Percentiles rank a stretch among this genome's conserved stretches.
These are phyloP conservation scores for Acrobasis consociella DNA, from an alignment of 2,888 invertebrate genomes.

Conservation along the genomic window DNA sequence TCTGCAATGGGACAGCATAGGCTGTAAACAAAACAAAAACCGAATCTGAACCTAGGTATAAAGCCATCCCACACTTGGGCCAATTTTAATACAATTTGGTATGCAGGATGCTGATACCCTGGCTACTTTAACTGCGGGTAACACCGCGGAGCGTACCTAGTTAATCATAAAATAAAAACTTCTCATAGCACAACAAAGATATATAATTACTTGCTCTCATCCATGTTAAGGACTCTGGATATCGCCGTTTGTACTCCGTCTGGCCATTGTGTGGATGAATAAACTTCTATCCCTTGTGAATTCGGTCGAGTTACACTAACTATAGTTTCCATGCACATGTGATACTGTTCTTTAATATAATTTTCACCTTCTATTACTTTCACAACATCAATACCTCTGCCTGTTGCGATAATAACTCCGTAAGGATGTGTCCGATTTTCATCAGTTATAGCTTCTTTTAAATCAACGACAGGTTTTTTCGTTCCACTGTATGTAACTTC, in stretches of 20 bases:
- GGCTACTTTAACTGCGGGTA: no score
- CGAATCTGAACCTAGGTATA: no score
- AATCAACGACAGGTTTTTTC: conserved; percentile 50
- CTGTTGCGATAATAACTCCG: conserved; percentile 39
- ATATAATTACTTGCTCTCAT: conserved; percentile 42
- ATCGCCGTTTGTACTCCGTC: conserved; percentile 80
- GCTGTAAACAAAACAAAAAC: no score
- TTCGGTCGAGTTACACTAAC: conserved; percentile 84
- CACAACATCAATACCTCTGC: conserved; percentile 60
- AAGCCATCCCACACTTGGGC: no score
- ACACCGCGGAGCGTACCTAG: no score
- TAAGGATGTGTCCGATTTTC: conserved; percentile 25
- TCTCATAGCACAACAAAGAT: no score
- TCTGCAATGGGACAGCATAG: no score
- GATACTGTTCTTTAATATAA: conserved; percentile 84
- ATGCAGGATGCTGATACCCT: no score
- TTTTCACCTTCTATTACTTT: conserved; percentile 77
- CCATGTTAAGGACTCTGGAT: conserved; percentile 77
- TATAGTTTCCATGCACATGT: conserved; percentile 88
- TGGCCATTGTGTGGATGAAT: conserved; percentile 84
- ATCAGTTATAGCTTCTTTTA: conserved; percentile 46
- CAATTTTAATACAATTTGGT: no score
- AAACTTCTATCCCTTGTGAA: conserved; percentile 87
- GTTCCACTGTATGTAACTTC: conserved; percentile 75
- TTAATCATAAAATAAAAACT: no score